Evolutionary conservation across 2,888 invertebrate species (phyloP).

Genomic region (Heliconius cydno): DNA sequence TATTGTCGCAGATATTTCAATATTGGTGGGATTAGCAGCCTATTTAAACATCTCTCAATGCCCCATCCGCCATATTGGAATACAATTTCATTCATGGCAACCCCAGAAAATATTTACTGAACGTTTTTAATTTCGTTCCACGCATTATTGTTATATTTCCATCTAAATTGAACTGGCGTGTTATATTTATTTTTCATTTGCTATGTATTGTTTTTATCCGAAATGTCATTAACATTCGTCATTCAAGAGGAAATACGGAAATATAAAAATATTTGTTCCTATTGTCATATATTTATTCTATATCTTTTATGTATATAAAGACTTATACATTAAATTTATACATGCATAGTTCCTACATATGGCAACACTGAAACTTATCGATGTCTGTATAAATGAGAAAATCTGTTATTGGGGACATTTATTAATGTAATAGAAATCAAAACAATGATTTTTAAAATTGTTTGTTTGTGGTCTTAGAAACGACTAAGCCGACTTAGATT

Average conservation of each 20-base stretch:
- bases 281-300: neutral
- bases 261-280: neutral
- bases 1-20: slow-evolving; percentile 83
- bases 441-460: too few relatives aligned
- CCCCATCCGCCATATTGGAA: slow-evolving; percentile 73
- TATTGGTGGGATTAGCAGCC: slow-evolving; percentile 82
- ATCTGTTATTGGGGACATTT: too few relatives aligned
- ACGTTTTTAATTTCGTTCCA: slow-evolving; percentile 72
- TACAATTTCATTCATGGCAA: slow-evolving; percentile 75
- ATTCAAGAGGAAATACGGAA: too few relatives aligned
- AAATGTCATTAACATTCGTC: neutral
- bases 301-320: too few relatives aligned
- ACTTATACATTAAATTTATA: too few relatives aligned
- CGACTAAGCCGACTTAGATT: too few relatives aligned
- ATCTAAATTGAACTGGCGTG: slow-evolving; percentile 36
- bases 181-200: slow-evolving; percentile 31
- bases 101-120: slow-evolving; percentile 75
- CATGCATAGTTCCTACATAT: too few relatives aligned
- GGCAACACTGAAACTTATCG: too few relatives aligned
- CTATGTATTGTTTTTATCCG: slow-evolving; percentile 12
- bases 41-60: slow-evolving; percentile 80
- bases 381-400: too few relatives aligned
- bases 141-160: slow-evolving; percentile 46
- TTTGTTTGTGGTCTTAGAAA: too few relatives aligned
- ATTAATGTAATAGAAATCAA: too few relatives aligned